These are phyloP conservation scores for Cremastinae sp. DNA, from an alignment of 2,888 invertebrate genomes.

Conservation along the genomic window DNA sequence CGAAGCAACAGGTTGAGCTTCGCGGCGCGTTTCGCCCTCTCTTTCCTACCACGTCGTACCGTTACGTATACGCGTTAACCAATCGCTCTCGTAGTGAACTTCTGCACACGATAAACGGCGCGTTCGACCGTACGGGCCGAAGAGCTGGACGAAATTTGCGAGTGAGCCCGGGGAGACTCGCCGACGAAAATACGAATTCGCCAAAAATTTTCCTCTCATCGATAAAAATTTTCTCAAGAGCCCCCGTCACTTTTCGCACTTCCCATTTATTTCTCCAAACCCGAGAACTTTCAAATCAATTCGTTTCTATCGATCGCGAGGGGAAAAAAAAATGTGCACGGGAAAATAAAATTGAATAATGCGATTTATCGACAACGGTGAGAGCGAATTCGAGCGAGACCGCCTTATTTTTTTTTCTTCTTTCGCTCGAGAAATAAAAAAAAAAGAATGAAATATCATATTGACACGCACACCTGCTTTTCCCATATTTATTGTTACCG, in stretches of 20 bases:
- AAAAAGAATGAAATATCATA: neutral
- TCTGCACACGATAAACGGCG: conserved; percentile 28
- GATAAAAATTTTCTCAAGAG: no score
- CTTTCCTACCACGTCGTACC: conserved; percentile 36
- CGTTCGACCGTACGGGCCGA: neutral
- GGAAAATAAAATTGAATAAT: neutral
- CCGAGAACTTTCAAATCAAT: neutral
- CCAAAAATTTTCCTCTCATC: neutral
- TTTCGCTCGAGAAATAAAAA: neutral
- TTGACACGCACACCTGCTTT: conserved; percentile 34
- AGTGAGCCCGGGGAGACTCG: neutral
- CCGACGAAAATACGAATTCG: neutral
- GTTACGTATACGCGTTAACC: conserved; percentile 19
- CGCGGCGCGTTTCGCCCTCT: conserved; percentile 38
- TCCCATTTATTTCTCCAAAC: neutral
- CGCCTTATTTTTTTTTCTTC: conserved; percentile 2
- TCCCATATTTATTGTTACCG: conserved; percentile 43
- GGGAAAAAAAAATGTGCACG: neutral
- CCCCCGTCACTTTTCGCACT: neutral
- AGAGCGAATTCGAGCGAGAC: conserved; percentile 14
- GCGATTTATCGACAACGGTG: no score
- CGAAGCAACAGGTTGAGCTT: conserved; percentile 64
- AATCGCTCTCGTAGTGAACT: conserved; percentile 45
- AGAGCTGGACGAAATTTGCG: neutral
- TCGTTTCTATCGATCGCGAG: neutral